Percentiles rank a stretch among this genome's conserved stretches.
These are phyloP conservation scores for Mormoops blainvillei DNA, from an alignment of 2,113 vertebrate species.

Conservation along the genomic window DNA sequence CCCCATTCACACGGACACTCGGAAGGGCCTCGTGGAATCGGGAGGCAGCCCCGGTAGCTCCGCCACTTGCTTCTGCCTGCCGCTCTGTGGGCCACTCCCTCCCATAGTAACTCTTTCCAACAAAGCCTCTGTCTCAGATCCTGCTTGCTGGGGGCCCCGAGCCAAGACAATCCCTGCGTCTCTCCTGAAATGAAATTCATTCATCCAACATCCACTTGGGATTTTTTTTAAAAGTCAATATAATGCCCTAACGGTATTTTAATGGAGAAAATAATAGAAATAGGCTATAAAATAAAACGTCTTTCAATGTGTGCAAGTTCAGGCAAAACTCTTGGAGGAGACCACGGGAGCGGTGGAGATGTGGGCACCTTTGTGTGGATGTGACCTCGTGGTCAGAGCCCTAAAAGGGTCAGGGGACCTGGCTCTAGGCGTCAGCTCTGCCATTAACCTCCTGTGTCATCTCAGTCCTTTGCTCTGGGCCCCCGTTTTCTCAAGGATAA, in stretches of 20 bases:
- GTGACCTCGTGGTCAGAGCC: neutral
- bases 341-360: fast-evolving
- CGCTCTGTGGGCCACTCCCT: neutral
- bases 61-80: neutral
- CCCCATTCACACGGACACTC: neutral
- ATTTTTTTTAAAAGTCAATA: neutral
- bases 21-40: fast-evolving
- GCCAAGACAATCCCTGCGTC: too few species aligned
- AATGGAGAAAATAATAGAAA: neutral
- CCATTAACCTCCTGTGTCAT: neutral
- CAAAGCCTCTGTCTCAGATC: neutral
- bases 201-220: neutral
- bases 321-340: neutral
- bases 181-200: neutral
- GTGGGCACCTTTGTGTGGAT: fast-evolving
- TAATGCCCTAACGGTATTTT: neutral
- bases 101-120: neutral
- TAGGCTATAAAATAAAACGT: neutral
- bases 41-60: neutral
- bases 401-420: neutral
- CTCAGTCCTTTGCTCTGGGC: neutral
- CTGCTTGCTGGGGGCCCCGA: neutral
- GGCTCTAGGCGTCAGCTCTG: neutral
- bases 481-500: neutral
- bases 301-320: neutral